Evolutionary conservation across 2,797 vertebrate genomes (phyloP).

Genomic region (Onychomys torridus): DNA sequence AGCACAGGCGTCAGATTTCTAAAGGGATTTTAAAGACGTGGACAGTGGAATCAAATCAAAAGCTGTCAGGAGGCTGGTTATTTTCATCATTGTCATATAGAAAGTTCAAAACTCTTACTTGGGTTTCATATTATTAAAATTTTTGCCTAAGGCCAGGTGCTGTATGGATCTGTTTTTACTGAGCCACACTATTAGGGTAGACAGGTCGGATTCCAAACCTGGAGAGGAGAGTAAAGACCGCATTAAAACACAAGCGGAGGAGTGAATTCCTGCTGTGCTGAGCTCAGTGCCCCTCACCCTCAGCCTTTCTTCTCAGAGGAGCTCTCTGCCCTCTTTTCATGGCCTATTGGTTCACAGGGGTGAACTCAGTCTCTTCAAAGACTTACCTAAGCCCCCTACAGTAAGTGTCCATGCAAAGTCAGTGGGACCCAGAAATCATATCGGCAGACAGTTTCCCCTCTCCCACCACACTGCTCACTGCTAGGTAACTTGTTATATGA

Average conservation of each 20-base stretch:
- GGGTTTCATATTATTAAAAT: conserved; percentile 99
- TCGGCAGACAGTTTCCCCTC: accelerated
- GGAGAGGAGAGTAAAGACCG: conserved; percentile 83
- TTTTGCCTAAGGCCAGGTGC: conserved; percentile 97
- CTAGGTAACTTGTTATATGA: background rate
- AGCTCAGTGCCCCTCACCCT: background rate
- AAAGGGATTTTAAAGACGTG: conserved; percentile 83
- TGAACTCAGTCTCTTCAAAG: conserved; percentile 9
- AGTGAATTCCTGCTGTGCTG: background rate
- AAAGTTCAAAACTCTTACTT: conserved; percentile 91
- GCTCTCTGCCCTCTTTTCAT: background rate
- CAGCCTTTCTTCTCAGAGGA: conserved; percentile 18
- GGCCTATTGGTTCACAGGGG: background rate
- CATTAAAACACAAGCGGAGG: conserved; percentile 80
- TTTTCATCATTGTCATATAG: conserved; percentile 72
- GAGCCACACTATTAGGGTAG: conserved; percentile 96
- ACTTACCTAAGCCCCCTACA: conserved; percentile 29
- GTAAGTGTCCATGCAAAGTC: conserved; percentile 16
- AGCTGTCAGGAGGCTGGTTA: conserved; percentile 74
- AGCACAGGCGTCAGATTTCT: conserved; percentile 97
- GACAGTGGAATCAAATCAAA: conserved; percentile 82
- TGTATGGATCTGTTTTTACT: conserved; percentile 98
- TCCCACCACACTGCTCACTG: accelerated
- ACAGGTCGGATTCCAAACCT: conserved; percentile 97
- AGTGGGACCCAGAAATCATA: background rate